Evolutionary conservation across 2,888 invertebrate species (phyloP).

Genomic region (Drosophila atripex): DNA sequence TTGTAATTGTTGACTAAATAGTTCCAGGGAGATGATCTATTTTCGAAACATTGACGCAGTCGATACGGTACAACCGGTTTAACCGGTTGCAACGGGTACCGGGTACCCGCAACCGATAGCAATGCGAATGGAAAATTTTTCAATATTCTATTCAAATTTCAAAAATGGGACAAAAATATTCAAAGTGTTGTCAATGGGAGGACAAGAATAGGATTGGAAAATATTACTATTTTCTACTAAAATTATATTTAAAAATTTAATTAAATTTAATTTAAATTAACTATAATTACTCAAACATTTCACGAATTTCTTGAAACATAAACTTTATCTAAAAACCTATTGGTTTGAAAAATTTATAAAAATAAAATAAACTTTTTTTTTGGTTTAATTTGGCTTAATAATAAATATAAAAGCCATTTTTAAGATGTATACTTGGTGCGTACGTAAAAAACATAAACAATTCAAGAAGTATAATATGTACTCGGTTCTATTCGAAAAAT

Average conservation of each 20-base stretch:
- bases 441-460: conserved; percentile 29
- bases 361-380: too few relatives aligned
- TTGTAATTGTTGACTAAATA: conserved; percentile 29
- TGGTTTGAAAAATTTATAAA: too few relatives aligned
- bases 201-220: background rate
- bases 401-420: too few relatives aligned
- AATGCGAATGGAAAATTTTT: conserved; percentile 12
- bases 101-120: conserved; percentile 3
- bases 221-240: too few relatives aligned
- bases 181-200: background rate
- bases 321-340: too few relatives aligned
- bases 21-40: conserved; percentile 52
- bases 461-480: background rate
- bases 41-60: conserved; percentile 56
- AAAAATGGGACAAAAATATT: background rate
- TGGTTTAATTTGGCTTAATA: too few relatives aligned
- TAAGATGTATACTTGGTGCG: background rate
- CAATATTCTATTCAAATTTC: background rate
- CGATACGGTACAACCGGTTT: conserved; percentile 24
- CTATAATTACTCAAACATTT: too few relatives aligned
- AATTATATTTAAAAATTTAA: too few relatives aligned
- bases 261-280: too few relatives aligned
- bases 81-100: conserved; percentile 38
- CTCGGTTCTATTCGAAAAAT: conserved; percentile 7
- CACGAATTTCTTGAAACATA: too few relatives aligned